Conservation (phyloP, 2,888 invertebrate genomes). For the Trichopoda pennipes region DNA sequence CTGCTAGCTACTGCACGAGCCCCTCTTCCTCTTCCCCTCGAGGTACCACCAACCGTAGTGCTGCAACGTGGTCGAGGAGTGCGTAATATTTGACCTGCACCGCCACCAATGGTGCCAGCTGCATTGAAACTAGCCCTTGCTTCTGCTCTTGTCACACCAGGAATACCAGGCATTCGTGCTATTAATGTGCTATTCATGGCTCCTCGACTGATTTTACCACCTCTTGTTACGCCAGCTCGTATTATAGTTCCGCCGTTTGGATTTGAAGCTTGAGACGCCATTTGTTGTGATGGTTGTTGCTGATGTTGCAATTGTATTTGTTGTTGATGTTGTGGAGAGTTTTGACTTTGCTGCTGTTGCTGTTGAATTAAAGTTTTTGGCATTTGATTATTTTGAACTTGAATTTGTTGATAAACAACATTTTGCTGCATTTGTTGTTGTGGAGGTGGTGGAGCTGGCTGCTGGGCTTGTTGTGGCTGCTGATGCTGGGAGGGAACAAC, state of each 20-base stretch:
- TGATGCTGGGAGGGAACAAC: slow-evolving; percentile 63
- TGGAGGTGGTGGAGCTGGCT: slow-evolving; percentile 68
- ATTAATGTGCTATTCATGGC: slow-evolving; percentile 67
- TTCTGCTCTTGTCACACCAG: slow-evolving; percentile 60
- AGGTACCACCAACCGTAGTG: slow-evolving; percentile 58
- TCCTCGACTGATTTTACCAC: slow-evolving; percentile 59
- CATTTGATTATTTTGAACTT: slow-evolving; percentile 70
- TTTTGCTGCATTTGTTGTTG: slow-evolving; percentile 68
- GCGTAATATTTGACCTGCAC: slow-evolving; percentile 65
- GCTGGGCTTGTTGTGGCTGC: slow-evolving; percentile 66
- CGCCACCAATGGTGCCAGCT: slow-evolving; percentile 54
- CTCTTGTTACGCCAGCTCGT: slow-evolving; percentile 53
- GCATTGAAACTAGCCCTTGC: slow-evolving; percentile 43
- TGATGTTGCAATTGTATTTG: slow-evolving; percentile 65
- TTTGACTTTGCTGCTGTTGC: slow-evolving; percentile 63
- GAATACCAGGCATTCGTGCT: slow-evolving; percentile 66
- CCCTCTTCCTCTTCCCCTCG: slow-evolving; percentile 68
- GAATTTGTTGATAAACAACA: slow-evolving; percentile 78
- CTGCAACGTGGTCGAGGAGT: slow-evolving; percentile 69
- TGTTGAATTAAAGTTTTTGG: slow-evolving; percentile 63
- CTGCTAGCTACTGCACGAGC: slow-evolving; percentile 64
- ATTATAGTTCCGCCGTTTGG: slow-evolving; percentile 53
- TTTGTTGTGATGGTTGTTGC: slow-evolving; percentile 60
- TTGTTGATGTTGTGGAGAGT: slow-evolving; percentile 68
- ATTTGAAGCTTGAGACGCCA: slow-evolving; percentile 53